phyloP scores from a whole-genome alignment of 2,113 vertebrate species.

The Oreamnos americanus region DNA sequence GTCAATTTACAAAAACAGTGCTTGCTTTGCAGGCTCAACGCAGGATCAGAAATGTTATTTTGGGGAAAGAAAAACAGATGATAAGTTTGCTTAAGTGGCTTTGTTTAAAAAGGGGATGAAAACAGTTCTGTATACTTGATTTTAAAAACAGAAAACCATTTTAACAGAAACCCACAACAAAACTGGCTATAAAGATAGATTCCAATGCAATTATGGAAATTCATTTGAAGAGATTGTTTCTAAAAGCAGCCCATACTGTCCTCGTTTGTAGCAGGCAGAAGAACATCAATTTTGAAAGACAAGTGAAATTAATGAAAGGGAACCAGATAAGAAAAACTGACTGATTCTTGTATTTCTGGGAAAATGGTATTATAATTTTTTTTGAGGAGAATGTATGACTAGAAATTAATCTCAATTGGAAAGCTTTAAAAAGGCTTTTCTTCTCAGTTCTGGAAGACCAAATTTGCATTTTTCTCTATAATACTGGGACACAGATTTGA shows the following conservation, averaged over 20 bases:
- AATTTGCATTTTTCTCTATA: slow-evolving; percentile 53
- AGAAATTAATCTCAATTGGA: slow-evolving; percentile 70
- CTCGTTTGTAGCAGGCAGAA: slow-evolving; percentile 70
- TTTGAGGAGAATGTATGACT: slow-evolving; percentile 56
- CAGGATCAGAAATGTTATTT: slow-evolving; percentile 79
- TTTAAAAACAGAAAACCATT: slow-evolving; percentile 82
- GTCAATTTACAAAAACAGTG: slow-evolving; percentile 71
- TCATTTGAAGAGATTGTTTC: slow-evolving; percentile 72
- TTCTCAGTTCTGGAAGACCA: slow-evolving; percentile 51
- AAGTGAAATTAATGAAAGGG: slow-evolving; percentile 77
- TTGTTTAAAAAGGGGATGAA: slow-evolving; percentile 79
- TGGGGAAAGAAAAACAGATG: slow-evolving; percentile 78
- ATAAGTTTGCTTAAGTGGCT: slow-evolving; percentile 80
- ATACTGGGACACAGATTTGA: slow-evolving; percentile 57
- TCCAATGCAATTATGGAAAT: slow-evolving; percentile 79
- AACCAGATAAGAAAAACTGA: slow-evolving; percentile 70
- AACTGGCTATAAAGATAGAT: slow-evolving; percentile 80
- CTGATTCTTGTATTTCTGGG: slow-evolving; percentile 69
- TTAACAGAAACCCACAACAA: slow-evolving; percentile 83
- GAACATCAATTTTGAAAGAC: slow-evolving; percentile 73
- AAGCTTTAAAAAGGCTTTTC: slow-evolving; percentile 59
- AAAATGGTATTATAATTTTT: slow-evolving; percentile 48
- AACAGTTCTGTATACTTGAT: slow-evolving; percentile 75
- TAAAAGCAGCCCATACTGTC: slow-evolving; percentile 77
- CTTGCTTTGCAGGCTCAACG: slow-evolving; percentile 76